Evolutionary conservation across 2,888 invertebrate genomes (phyloP).

Genomic region (Apamea anceps): DNA sequence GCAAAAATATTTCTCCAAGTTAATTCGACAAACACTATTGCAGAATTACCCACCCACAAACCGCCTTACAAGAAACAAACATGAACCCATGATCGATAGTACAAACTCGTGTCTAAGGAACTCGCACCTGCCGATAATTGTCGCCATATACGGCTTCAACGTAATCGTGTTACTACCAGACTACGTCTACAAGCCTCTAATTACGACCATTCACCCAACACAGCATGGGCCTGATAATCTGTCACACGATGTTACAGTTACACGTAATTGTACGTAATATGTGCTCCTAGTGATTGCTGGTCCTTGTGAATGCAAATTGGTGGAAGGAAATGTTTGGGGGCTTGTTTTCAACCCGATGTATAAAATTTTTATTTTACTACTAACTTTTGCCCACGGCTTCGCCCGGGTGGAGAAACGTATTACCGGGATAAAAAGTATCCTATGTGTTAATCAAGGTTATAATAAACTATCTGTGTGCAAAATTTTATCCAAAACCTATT

Average conservation of each 20-base stretch:
- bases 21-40: not conserved
- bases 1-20: not conserved
- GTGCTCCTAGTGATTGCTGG: constrained; percentile 51
- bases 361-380: not conserved
- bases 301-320: constrained; percentile 14
- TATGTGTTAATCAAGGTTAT: no score
- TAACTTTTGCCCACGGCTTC: no score
- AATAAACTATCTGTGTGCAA: no score
- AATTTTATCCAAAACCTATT: no score
- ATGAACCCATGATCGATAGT: constrained; percentile 61
- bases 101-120: constrained; percentile 60
- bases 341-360: not conserved
- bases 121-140: constrained; percentile 65
- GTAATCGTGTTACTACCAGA: constrained; percentile 70
- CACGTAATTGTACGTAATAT: constrained; percentile 43
- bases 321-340: not conserved
- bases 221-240: constrained; percentile 46
- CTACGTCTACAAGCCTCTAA: constrained; percentile 62
- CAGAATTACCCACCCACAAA: not conserved
- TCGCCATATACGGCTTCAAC: constrained; percentile 68
- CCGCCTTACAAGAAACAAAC: constrained; percentile 56
- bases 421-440: no score
- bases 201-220: constrained; percentile 62
- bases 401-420: no score
- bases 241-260: constrained; percentile 46